phyloP scores from a whole-genome alignment of 2,797 vertebrate species.

The Eulemur albifrons region DNA sequence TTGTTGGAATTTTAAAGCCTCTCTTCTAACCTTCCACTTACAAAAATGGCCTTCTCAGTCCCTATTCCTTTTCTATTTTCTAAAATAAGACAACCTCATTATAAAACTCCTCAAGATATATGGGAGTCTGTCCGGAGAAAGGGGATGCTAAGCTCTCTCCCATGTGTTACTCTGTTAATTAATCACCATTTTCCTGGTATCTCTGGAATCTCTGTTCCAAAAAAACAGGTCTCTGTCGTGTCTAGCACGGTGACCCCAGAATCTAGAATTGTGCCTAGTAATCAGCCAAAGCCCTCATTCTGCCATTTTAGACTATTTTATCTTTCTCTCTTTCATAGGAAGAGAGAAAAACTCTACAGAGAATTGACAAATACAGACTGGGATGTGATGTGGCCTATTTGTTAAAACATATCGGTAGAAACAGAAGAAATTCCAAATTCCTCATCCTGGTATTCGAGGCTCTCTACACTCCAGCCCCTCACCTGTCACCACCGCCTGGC shows the following conservation, averaged over 20 bases:
- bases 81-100: background rate
- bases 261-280: background rate
- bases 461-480: background rate
- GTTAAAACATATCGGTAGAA: background rate
- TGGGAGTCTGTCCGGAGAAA: background rate
- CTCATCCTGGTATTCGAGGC: background rate
- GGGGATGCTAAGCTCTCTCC: background rate
- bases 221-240: background rate
- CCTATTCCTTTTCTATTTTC: background rate
- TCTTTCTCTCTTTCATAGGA: background rate
- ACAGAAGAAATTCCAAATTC: background rate
- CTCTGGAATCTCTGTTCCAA: background rate
- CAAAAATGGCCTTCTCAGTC: background rate
- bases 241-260: too few species aligned
- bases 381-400: background rate
- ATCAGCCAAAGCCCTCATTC: background rate
- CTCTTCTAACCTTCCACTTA: conserved; percentile 2
- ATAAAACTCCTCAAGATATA: background rate
- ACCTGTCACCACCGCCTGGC: background rate
- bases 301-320: background rate
- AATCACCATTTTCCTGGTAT: background rate
- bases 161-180: rapidly evolving
- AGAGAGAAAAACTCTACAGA: background rate
- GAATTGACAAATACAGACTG: background rate
- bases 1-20: background rate